These are phyloP conservation scores for Leucophenga maculata DNA, from an alignment of 2,888 invertebrate genomes.

Conservation along the genomic window DNA sequence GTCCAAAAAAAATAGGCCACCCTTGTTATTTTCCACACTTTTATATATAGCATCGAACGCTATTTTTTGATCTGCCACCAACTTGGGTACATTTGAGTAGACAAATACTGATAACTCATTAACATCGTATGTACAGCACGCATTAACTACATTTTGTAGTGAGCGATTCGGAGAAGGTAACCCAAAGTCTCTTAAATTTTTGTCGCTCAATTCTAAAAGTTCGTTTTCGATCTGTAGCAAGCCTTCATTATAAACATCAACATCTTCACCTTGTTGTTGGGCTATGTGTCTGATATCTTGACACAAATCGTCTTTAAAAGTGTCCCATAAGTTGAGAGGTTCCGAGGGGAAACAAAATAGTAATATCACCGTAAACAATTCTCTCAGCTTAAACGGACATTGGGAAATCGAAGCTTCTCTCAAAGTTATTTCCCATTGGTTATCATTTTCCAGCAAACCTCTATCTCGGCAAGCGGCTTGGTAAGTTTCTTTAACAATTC, in stretches of 20 bases:
- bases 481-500: conserved; percentile 17
- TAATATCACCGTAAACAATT: conserved; percentile 9
- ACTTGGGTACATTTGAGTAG: too few species aligned
- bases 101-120: not conserved
- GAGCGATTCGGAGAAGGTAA: conserved; percentile 8
- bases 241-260: conserved; percentile 20
- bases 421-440: conserved; percentile 19
- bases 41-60: not conserved
- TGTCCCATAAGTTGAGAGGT: too few species aligned
- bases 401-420: conserved; percentile 7
- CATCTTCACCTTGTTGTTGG: not conserved
- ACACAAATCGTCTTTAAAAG: conserved; percentile 21
- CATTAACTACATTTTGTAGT: not conserved
- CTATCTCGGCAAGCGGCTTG: conserved; percentile 21
- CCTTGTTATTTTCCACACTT: not conserved
- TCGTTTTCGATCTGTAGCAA: conserved; percentile 24
- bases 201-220: conserved; percentile 10
- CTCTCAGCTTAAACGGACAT: conserved; percentile 8
- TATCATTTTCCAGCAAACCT: conserved; percentile 22
- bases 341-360: too few species aligned
- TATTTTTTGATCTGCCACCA: not conserved
- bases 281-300: conserved; percentile 6
- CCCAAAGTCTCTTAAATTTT: conserved; percentile 24
- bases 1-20: conserved; percentile 5
- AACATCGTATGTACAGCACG: not conserved